Conservation (phyloP, 2,888 invertebrate genomes). For the Clistopyga incitator region DNA sequence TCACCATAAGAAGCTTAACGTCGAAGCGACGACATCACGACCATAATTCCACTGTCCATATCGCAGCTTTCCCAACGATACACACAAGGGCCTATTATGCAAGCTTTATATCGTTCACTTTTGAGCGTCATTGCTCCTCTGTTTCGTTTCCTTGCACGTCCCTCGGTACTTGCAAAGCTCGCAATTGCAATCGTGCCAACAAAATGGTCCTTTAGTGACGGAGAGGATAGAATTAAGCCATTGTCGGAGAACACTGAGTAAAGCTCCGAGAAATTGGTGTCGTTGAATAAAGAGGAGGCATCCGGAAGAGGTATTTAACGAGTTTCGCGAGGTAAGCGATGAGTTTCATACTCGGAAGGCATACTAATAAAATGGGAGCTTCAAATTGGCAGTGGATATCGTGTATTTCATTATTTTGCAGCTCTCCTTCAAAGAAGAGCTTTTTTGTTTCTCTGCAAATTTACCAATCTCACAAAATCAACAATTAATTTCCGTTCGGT, state of each 20-base stretch:
- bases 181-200: constrained; percentile 1
- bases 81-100: neutral
- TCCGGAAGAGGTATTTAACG: neutral
- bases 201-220: neutral
- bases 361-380: neutral
- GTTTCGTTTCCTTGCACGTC: neutral
- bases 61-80: neutral
- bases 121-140: neutral
- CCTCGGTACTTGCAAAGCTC: neutral
- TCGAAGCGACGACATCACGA: constrained; percentile 1
- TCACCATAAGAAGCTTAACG: neutral
- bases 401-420: neutral
- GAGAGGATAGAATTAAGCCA: neutral
- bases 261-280: neutral
- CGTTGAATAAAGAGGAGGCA: neutral
- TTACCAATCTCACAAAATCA: too few species aligned
- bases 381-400: neutral
- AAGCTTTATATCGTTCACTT: neutral
- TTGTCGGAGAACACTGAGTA: neutral
- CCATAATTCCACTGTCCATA: neutral
- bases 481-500: neutral
- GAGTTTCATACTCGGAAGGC: neutral
- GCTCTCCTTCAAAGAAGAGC: neutral
- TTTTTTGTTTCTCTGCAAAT: too few species aligned
- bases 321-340: neutral